Evolutionary conservation across 2,113 vertebrate genomes (phyloP), one percentile per base, ranked within the genome.

Genomic region (Azemiops feae): DNA sequence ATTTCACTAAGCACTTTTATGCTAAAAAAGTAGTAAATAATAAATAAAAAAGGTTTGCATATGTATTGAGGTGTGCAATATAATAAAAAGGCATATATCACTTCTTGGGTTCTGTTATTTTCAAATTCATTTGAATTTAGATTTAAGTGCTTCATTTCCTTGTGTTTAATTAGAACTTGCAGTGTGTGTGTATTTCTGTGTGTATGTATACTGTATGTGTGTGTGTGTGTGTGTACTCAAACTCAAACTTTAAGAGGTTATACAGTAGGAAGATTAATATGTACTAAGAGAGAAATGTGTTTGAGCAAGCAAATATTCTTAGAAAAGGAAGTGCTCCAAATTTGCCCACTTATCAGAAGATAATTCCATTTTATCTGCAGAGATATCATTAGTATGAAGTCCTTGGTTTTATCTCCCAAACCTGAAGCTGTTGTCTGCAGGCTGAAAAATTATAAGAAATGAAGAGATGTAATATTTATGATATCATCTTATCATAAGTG

Each of bases 361-460:
- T n/a, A 91, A 55, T 91, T 57, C 52, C 27, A 85, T 30, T 86
- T 57, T 20, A 60, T 10, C 25, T 34, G 10, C 47, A 22, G 27
- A 23, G 18, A 18, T 64, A 90, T 69, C 25, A 2, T 74, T 39
- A 39, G 91, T 88, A 85, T 89, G 12, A 27, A 93, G 6, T 0
- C 18, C 20, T 91, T 87, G 69, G 50, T 81, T 3, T 95, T 55
- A 92, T n/a, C 81, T 95, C 39, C 54, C 50, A 47, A 94, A 89
- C 50, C 69, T 45, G 94, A n/a, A 90, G 64, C 47, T 2, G 0
- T 93, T 89, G 3, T 57, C 91, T 91, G 14, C 52, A 85, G 25
- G 92, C 27, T 92, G 91, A 93, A 94, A 30, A 94, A 81, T 88
- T 92, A 20, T 20, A 90, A 55, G 52, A 69, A 95, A 94, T 57